phyloP scores from a whole-genome alignment of 92 coral and sea anemone genomes.

The Anthopleura xanthogrammica region DNA sequence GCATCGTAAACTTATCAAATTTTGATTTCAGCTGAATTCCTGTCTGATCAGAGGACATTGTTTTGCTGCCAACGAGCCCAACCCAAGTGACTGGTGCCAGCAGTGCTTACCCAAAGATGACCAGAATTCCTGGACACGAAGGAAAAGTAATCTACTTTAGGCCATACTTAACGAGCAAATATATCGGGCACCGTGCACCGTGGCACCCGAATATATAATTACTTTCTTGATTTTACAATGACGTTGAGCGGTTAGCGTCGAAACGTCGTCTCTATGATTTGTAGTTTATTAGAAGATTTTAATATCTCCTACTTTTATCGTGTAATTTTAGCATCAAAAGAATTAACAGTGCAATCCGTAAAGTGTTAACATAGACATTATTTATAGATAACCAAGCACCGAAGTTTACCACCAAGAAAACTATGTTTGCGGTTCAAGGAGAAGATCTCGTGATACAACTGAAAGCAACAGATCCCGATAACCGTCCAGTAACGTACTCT shows the following conservation, averaged over 20 bases:
- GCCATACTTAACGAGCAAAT: too few species aligned
- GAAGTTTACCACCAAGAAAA: conserved; percentile 5
- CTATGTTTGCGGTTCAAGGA: conserved; percentile 2
- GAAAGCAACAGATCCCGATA: conserved; percentile 60
- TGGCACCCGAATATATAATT: too few species aligned
- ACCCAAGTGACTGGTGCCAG: conserved; percentile 51
- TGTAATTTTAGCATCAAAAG: too few species aligned
- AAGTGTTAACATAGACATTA: too few species aligned
- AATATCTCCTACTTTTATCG: too few species aligned
- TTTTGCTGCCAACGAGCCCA: conserved; percentile 39
- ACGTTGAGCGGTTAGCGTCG: too few species aligned
- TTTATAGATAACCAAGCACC: conserved; percentile 39
- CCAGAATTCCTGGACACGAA: conserved; percentile 34
- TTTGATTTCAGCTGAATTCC: conserved; percentile 12
- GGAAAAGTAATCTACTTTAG: conserved; percentile 18
- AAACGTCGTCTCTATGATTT: too few species aligned
- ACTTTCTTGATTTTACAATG: too few species aligned
- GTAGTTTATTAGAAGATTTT: too few species aligned
- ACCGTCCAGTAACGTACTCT: conserved; percentile 34
- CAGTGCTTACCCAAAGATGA: conserved; percentile 33
- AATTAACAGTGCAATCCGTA: too few species aligned
- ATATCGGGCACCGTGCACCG: too few species aligned
- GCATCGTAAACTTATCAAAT: neutral
- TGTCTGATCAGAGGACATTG: conserved; percentile 47
- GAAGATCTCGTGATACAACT: conserved; percentile 35